A percentile compares a stretch with the other conserved stretches of the same genome.
Evolutionary conservation across 2,888 invertebrate genomes (phyloP).

Genomic region (Sericinus montela): DNA sequence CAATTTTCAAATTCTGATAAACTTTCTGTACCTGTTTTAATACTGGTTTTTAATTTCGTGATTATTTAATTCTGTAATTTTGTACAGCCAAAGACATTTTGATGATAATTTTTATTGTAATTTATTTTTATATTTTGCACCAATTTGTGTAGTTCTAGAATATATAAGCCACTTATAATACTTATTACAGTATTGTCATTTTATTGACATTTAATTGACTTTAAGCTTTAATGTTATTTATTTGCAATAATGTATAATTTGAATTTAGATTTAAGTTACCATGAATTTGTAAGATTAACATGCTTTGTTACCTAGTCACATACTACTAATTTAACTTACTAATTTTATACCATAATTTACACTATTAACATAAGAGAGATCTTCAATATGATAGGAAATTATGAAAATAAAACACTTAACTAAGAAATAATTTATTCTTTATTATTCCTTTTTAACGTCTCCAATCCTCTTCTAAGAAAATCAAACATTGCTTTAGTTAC

Average conservation of each 20-base stretch:
- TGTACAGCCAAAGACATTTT: conserved; percentile 11
- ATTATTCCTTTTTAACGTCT: conserved; percentile 75
- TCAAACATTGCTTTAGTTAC: conserved; percentile 77
- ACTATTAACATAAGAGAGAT: neutral
- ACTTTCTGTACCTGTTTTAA: conserved; percentile 8
- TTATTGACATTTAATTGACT: conserved; percentile 1
- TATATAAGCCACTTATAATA: neutral
- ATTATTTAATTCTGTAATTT: conserved; percentile 1
- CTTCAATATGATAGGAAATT: conserved; percentile 6
- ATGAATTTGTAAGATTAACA: conserved; percentile 12
- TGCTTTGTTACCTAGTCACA: conserved; percentile 14
- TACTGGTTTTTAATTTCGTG: neutral
- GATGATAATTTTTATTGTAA: neutral
- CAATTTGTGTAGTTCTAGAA: neutral
- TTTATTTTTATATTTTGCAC: neutral
- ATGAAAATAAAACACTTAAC: conserved; percentile 61
- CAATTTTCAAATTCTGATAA: conserved; percentile 1
- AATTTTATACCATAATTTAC: conserved; percentile 18
- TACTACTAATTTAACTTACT: conserved; percentile 17
- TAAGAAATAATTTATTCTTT: conserved; percentile 77
- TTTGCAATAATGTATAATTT: conserved; percentile 2
- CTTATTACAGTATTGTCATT: conserved; percentile 14
- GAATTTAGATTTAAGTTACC: conserved; percentile 22
- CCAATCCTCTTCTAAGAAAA: conserved; percentile 76
- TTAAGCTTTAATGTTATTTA: conserved; percentile 23